Evolutionary conservation across 1,140 invertebrate genomes (phyloP).

Genomic region (Zaprionus africanus): DNA sequence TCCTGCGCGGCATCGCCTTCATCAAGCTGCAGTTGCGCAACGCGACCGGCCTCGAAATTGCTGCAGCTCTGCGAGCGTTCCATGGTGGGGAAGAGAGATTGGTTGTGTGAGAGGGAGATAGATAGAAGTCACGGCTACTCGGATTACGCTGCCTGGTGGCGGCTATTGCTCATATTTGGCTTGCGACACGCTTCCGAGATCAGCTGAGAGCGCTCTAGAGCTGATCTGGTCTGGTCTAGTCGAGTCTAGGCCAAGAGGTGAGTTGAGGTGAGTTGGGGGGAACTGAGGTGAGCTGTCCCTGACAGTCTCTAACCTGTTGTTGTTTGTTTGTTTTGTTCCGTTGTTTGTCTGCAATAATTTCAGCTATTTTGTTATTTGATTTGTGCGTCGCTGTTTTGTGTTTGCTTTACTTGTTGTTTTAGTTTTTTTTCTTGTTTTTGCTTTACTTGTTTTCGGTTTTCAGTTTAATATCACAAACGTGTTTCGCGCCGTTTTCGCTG

Average conservation of each 20-base stretch:
- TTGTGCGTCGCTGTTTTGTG: constrained; percentile 38
- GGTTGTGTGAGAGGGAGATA: constrained; percentile 12
- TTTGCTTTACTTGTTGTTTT: constrained; percentile 35
- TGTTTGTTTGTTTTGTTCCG: constrained; percentile 25
- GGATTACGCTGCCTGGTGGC: constrained; percentile 46
- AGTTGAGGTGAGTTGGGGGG: constrained; percentile 14
- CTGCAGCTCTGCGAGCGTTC: constrained; percentile 72
- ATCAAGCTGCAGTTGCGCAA: constrained; percentile 2
- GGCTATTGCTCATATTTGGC: constrained; percentile 70
- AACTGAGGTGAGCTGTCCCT: constrained; percentile 29
- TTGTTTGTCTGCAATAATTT: constrained; percentile 51
- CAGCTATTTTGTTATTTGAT: constrained; percentile 62
- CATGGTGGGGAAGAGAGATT: constrained; percentile 31
- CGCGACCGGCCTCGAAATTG: constrained; percentile 58
- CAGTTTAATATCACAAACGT: constrained; percentile 55
- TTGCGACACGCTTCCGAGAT: constrained; percentile 43
- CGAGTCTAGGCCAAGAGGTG: background rate
- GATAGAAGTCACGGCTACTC: constrained; percentile 66
- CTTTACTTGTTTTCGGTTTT: constrained; percentile 46
- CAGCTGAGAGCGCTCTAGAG: constrained; percentile 5
- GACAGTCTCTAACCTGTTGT: constrained; percentile 8
- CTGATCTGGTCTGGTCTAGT: constrained; percentile 11
- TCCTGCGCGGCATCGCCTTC: constrained; percentile 7
- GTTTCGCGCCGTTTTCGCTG: constrained; percentile 70
- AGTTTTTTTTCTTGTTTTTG: constrained; percentile 40